Evolutionary conservation across 2,888 invertebrate genomes (phyloP).

Genomic region (Andrena marginata): DNA sequence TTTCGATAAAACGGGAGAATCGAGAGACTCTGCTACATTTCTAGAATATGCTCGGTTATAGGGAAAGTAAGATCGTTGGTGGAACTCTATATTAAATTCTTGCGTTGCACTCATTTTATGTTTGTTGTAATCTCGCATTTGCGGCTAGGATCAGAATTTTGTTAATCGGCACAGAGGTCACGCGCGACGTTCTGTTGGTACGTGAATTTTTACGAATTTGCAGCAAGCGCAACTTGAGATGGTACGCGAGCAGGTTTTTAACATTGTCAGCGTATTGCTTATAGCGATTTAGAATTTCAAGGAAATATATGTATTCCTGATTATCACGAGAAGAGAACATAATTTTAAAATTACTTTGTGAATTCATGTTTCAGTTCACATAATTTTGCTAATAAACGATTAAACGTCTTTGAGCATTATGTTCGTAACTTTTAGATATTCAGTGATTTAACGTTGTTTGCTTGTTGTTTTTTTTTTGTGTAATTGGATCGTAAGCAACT

Average conservation of each 20-base stretch:
- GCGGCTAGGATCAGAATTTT: conserved; percentile 31
- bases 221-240: conserved; percentile 50
- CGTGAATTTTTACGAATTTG: conserved; percentile 59
- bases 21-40: conserved; percentile 15
- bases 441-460: neutral
- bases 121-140: conserved; percentile 43
- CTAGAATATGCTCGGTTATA: conserved; percentile 21
- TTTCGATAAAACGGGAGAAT: conserved; percentile 45
- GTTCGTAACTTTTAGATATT: conserved; percentile 17
- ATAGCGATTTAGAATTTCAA: conserved; percentile 25
- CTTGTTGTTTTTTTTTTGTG: neutral
- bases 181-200: conserved; percentile 30
- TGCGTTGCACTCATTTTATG: conserved; percentile 38
- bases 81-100: conserved; percentile 22
- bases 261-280: conserved; percentile 15
- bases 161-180: conserved; percentile 19
- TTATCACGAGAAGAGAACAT: conserved; percentile 36
- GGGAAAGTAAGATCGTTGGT: conserved; percentile 15
- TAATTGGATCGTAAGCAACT: neutral
- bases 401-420: conserved; percentile 14
- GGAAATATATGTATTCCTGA: conserved; percentile 38
- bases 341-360: conserved; percentile 37
- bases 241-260: conserved; percentile 4
- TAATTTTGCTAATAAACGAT: conserved; percentile 11
- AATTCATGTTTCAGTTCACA: conserved; percentile 29